Conservation (phyloP, 2,888 invertebrate species). For the Neoitamus cyanurus region DNA sequence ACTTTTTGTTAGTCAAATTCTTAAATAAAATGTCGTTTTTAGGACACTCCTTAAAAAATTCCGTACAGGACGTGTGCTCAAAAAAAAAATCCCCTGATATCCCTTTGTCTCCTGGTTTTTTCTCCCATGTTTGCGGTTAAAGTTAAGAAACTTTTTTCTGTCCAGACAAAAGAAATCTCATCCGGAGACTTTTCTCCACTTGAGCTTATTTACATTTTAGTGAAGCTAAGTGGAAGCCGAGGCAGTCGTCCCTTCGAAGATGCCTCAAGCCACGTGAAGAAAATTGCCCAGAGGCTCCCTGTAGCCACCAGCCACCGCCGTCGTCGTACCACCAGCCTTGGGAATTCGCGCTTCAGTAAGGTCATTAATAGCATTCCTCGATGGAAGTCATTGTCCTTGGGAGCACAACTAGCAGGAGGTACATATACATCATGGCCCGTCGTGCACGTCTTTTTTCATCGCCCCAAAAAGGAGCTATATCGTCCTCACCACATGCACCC, state of each 20-base stretch:
- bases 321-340: neutral
- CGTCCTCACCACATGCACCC: neutral
- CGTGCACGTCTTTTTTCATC: neutral
- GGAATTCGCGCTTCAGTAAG: neutral
- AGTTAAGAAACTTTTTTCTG: neutral
- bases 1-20: neutral
- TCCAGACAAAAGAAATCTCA: neutral
- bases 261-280: too few species aligned
- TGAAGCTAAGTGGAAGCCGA: neutral
- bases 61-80: neutral
- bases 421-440: neutral
- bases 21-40: neutral
- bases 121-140: neutral
- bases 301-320: too few species aligned
- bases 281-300: too few species aligned
- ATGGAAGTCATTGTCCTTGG: constrained; percentile 30
- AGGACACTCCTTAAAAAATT: neutral
- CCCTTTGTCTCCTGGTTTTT: neutral
- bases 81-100: neutral
- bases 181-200: neutral
- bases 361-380: constrained; percentile 17
- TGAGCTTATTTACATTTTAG: neutral
- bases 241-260: neutral
- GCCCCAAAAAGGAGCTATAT: neutral
- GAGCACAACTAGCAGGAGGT: neutral